phyloP scores from a whole-genome alignment of 2,113 vertebrate species.

The Coptodon rendalli region DNA sequence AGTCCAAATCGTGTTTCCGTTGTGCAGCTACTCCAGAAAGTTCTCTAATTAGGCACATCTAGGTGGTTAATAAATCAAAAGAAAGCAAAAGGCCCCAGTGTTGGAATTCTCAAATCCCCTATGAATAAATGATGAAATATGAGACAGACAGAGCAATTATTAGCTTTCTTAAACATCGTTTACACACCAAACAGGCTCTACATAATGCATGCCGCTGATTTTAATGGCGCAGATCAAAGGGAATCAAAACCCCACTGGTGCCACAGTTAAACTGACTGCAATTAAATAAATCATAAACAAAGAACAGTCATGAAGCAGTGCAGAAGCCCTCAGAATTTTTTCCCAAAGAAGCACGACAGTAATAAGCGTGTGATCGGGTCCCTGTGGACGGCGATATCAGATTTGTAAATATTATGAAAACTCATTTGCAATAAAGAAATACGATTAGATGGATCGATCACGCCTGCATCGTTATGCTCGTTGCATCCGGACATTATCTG shows the following conservation, averaged over 20 bases:
- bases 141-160: constrained; percentile 62
- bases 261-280: constrained; percentile 38
- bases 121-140: constrained; percentile 62
- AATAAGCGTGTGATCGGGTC: constrained; percentile 6
- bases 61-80: constrained; percentile 56
- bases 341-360: neutral
- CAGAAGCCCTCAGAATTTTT: neutral
- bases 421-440: constrained; percentile 7
- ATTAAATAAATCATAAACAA: constrained; percentile 56
- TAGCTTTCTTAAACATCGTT: constrained; percentile 63
- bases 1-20: neutral
- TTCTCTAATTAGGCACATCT: constrained; percentile 52
- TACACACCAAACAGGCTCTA: constrained; percentile 51
- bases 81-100: neutral
- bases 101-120: constrained; percentile 19
- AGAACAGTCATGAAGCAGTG: neutral
- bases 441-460: constrained; percentile 24
- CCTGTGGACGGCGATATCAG: neutral
- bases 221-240: constrained; percentile 57
- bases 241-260: constrained; percentile 26
- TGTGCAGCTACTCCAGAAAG: constrained; percentile 32
- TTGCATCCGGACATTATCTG: constrained; percentile 2
- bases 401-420: constrained; percentile 23
- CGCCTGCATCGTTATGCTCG: neutral
- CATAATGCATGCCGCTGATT: constrained; percentile 54